These are phyloP conservation scores for Mechanitis mazaeus DNA, from an alignment of 2,888 invertebrate species.

Conservation along the genomic window DNA sequence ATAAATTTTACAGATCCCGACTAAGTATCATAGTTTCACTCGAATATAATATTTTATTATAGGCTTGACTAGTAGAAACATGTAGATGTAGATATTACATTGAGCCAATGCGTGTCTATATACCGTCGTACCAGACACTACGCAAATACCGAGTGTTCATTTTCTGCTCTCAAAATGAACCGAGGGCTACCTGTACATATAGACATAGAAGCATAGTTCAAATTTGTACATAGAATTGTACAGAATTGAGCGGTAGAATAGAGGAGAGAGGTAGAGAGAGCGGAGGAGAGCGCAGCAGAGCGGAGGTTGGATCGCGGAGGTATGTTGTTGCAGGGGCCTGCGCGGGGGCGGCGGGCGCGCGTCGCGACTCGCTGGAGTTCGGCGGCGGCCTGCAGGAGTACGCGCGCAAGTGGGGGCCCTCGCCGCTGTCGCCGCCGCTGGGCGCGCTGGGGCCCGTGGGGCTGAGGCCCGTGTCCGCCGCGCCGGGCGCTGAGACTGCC, in stretches of 20 bases:
- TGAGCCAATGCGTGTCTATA: no score
- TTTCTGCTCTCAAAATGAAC: no score
- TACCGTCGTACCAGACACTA: no score
- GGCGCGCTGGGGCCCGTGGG: constrained; percentile 81
- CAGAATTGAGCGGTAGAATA: constrained; percentile 22
- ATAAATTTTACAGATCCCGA: no score
- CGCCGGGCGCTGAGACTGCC: constrained; percentile 93
- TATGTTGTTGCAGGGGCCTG: constrained; percentile 54
- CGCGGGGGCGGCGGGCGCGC: constrained; percentile 42
- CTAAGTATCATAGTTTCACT: no score
- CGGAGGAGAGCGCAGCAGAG: constrained; percentile 15
- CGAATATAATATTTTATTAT: no score
- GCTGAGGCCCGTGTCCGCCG: constrained; percentile 77
- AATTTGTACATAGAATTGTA: constrained; percentile 29
- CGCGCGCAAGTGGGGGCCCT: constrained; percentile 77
- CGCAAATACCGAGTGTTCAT: not conserved
- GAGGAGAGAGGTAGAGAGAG: constrained; percentile 9
- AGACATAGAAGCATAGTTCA: constrained; percentile 20
- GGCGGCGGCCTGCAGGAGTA: constrained; percentile 71
- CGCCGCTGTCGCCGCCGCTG: constrained; percentile 84
- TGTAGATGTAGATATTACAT: no score
- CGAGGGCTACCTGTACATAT: constrained; percentile 7
- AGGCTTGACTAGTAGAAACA: no score
- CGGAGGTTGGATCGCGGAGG: constrained; percentile 34
- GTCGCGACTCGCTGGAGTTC: constrained; percentile 78